Percentiles rank a stretch among this genome's conserved stretches.
These are phyloP conservation scores for Seriola rivoliana DNA, from an alignment of 2,113 vertebrate genomes.

Conservation along the genomic window DNA sequence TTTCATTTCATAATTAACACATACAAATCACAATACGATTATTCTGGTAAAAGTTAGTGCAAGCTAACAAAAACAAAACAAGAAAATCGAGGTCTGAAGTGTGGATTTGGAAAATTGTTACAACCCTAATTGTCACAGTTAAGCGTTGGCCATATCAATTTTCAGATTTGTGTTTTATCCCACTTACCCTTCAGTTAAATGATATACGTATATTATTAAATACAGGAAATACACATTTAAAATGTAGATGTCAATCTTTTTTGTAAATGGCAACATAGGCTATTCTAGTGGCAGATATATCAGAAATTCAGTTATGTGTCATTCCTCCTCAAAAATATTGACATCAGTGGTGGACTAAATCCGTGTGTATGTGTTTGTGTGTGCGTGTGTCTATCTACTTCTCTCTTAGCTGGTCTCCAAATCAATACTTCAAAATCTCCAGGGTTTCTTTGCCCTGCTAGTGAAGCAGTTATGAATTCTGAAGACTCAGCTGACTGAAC, in stretches of 20 bases:
- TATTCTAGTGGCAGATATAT: constrained; percentile 2
- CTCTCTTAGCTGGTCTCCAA: constrained; percentile 57
- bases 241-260: neutral
- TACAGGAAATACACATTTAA: neutral
- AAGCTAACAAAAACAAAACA: too few species aligned
- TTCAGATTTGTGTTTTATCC: neutral
- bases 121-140: neutral
- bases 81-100: too few species aligned
- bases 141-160: neutral
- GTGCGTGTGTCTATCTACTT: constrained; percentile 23
- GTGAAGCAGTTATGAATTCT: constrained; percentile 77
- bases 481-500: constrained; percentile 78
- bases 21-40: too few species aligned
- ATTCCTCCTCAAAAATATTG: constrained; percentile 44
- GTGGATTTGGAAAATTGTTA: too few species aligned
- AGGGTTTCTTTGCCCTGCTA: constrained; percentile 62
- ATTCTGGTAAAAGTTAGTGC: too few species aligned
- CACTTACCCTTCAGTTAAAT: neutral
- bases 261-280: neutral
- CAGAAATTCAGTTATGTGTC: constrained; percentile 24
- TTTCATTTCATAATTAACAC: too few species aligned
- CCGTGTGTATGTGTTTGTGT: constrained; percentile 24
- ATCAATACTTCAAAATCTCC: constrained; percentile 74
- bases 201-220: neutral
- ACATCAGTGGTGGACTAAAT: constrained; percentile 26